Conservation (phyloP, 2,113 vertebrate genomes). For the Passer montanus region DNA sequence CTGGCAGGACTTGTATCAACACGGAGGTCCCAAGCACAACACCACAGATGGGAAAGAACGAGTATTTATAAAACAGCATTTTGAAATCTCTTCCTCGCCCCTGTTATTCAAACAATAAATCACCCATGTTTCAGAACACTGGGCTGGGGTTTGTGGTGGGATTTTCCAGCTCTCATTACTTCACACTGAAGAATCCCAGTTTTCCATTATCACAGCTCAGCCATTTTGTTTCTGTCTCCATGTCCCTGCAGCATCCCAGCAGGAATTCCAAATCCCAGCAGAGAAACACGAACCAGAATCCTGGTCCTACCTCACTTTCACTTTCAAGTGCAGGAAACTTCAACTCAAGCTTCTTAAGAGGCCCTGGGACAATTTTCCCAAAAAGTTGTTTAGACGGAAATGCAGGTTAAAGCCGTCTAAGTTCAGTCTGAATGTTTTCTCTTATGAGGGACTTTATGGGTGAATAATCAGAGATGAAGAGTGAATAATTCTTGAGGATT, state of each 20-base stretch:
- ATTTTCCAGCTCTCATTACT: background rate
- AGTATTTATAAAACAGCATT: background rate
- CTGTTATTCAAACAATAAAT: conserved; percentile 35
- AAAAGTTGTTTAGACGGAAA: conserved; percentile 21
- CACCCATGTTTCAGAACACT: background rate
- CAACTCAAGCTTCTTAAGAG: background rate
- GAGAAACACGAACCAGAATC: background rate
- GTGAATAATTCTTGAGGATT: conserved; percentile 50
- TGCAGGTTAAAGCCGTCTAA: background rate
- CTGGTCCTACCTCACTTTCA: conserved; percentile 18
- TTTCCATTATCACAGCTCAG: background rate
- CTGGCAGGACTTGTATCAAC: conserved; percentile 1
- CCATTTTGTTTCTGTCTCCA: background rate
- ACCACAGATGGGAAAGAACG: background rate
- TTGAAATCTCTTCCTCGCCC: background rate
- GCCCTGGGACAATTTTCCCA: background rate
- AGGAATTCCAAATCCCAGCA: background rate
- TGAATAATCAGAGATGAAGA: conserved; percentile 50
- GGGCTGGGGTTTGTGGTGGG: background rate
- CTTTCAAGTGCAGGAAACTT: conserved; percentile 2
- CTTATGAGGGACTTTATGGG: background rate
- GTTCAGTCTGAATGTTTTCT: conserved; percentile 2
- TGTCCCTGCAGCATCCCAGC: background rate
- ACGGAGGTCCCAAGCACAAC: conserved; percentile 12
- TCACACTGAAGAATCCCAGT: background rate